Evolutionary conservation across 2,113 vertebrate species (phyloP).

Genomic region (Dasyornis broadbenti): DNA sequence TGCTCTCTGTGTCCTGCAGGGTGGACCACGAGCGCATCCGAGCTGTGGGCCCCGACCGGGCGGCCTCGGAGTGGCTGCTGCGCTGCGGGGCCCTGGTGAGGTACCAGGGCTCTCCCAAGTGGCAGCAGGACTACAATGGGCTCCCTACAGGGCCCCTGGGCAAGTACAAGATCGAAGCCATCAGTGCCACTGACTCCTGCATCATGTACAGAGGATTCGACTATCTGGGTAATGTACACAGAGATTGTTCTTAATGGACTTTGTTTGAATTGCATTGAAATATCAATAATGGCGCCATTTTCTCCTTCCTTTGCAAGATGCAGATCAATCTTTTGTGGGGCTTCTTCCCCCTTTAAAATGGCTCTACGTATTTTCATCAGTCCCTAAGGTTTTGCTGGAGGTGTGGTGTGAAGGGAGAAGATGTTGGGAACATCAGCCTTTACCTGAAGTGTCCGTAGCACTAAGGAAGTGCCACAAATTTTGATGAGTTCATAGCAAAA

Average conservation of each 20-base stretch:
- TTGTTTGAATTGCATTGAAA: background rate
- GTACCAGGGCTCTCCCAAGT: conserved; percentile 84
- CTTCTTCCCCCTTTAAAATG: background rate
- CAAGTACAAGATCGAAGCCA: conserved; percentile 86
- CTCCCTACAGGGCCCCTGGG: conserved; percentile 84
- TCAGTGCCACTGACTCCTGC: conserved; percentile 90
- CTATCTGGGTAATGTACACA: conserved; percentile 79
- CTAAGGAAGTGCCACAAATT: background rate
- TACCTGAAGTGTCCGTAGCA: background rate
- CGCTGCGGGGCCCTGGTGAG: conserved; percentile 89
- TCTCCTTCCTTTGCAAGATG: background rate
- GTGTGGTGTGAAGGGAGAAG: background rate
- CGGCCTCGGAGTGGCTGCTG: conserved; percentile 93
- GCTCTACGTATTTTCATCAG: background rate
- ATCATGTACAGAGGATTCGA: conserved; percentile 94
- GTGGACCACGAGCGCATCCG: conserved; percentile 90
- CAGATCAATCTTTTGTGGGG: rapidly evolving
- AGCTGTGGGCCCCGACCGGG: conserved; percentile 85
- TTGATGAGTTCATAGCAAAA: background rate
- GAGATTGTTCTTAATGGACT: rapidly evolving
- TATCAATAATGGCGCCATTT: rapidly evolving
- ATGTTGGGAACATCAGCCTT: background rate
- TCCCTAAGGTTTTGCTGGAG: background rate
- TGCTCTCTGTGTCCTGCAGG: conserved; percentile 59
- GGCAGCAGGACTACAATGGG: conserved; percentile 90